Percentiles rank a stretch among this genome's conserved stretches.
These are phyloP conservation scores for Buteo buteo DNA, from an alignment of 2,113 vertebrate species.

Conservation along the genomic window DNA sequence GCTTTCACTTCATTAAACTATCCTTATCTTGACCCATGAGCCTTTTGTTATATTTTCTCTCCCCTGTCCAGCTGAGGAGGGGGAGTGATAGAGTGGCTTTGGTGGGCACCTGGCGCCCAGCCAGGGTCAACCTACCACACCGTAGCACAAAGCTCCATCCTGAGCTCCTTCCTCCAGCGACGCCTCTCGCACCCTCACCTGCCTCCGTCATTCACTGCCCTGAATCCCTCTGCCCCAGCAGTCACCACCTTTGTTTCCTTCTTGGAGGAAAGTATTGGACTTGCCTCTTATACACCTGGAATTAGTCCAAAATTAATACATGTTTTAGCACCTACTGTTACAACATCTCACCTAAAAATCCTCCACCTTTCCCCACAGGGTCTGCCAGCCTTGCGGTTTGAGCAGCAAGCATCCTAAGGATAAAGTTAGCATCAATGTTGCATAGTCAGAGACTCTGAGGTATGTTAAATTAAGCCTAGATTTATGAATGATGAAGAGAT, in stretches of 20 bases:
- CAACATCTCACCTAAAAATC: background rate
- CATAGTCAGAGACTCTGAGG: background rate
- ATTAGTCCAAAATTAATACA: background rate
- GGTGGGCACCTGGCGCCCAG: no score
- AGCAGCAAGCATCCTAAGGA: background rate
- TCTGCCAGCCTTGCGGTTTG: background rate
- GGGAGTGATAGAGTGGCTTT: no score
- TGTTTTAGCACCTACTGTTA: background rate
- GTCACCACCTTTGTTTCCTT: background rate
- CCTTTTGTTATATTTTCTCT: no score
- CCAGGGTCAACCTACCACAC: no score
- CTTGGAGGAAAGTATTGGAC: background rate
- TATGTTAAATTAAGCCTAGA: background rate
- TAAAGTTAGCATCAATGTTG: background rate
- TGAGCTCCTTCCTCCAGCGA: background rate
- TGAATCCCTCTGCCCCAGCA: background rate
- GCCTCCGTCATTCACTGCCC: background rate
- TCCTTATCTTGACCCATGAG: no score
- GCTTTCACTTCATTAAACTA: no score
- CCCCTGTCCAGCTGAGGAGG: no score
- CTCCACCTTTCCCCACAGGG: background rate
- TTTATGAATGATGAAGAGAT: background rate
- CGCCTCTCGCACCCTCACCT: rapidly evolving
- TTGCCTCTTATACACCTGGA: background rate
- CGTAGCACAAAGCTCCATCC: background rate